Evolutionary conservation across 2,888 invertebrate genomes (phyloP), one percentile per base, ranked within the genome.

Genomic region (Mimas tiliae): DNA sequence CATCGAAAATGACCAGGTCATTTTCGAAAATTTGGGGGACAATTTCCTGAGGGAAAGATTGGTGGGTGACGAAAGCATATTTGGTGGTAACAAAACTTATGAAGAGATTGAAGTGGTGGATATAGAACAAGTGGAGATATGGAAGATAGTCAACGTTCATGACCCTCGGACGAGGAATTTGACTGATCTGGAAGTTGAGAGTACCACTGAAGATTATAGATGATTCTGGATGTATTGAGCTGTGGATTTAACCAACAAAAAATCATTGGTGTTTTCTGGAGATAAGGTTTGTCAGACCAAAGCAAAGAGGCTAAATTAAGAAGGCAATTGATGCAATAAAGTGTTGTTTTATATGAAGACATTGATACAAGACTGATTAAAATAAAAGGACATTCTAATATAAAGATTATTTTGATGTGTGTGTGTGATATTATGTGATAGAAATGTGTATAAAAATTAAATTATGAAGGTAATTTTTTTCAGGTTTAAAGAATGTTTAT

Each of bases 1-100:
- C 42, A 89, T 90, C 0, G 91, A 91, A 69, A 91, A 91, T 55
- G 91, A 91, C 67, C 88, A 88, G 66, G 87, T 86, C 0, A 83
- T 90, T 0, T 88, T 85, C 66, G 90, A 91, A 65, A 88, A 87
- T 71, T 85, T 90, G 12, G 85, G 86, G 0, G 84, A 89, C 16
- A 92, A 90, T 64, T 88, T 84, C 58, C 69, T 91, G 0, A 86
- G 83, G 62, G 93, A 93, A 66, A 75, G 90, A 0, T 70, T 92
- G 0, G 78, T 89, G 0, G 88, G 84, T 11, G 79, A 77, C 1
- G 83, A 83, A 4, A 68, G 82, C 0, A 68, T 83, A 0, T 82
- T 79, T 65, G 77, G 72, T 0, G 79, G 79, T 7, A 82, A 80
- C 58, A 74, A 72, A 0, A 77, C 79, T 3, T 67, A 77, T 55